Percentiles rank a stretch among this genome's conserved stretches.
phyloP scores from a whole-genome alignment of 2,888 invertebrate species.

The Mylabris sibirica region DNA sequence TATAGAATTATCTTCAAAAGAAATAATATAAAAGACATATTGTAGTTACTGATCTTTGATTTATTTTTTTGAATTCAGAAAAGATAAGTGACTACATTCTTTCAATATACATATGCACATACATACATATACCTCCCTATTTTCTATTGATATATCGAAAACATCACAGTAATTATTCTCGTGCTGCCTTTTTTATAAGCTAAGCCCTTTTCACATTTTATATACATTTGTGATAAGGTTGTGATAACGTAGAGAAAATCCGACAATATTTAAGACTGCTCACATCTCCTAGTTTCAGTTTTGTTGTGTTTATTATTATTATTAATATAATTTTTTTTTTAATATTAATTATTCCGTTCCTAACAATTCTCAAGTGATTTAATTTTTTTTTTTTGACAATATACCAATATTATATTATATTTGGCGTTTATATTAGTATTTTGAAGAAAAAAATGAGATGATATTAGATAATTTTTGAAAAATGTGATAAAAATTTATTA shows the following conservation, averaged over 20 bases:
- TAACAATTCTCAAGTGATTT: slow-evolving; percentile 20
- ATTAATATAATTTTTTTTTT: slow-evolving; percentile 4
- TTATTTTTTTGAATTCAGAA: not conserved
- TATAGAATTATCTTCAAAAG: slow-evolving; percentile 9
- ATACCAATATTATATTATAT: not conserved
- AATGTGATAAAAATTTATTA: slow-evolving; percentile 33
- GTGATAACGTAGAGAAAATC: slow-evolving; percentile 33
- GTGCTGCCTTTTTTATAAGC: slow-evolving; percentile 28
- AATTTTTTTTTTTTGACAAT: slow-evolving; percentile 1
- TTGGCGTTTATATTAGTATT: slow-evolving; percentile 11
- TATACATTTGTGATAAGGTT: slow-evolving; percentile 24
- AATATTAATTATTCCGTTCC: slow-evolving; percentile 26
- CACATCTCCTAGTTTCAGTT: slow-evolving; percentile 13
- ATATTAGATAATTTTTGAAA: slow-evolving; percentile 23
- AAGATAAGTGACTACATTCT: not conserved
- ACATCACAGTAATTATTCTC: slow-evolving; percentile 10
- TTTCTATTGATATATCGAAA: slow-evolving; percentile 2
- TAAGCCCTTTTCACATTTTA: slow-evolving; percentile 20
- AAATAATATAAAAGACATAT: slow-evolving; percentile 14
- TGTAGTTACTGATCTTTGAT: slow-evolving; percentile 7
- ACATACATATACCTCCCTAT: slow-evolving; percentile 9
- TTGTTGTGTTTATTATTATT: slow-evolving; percentile 12
- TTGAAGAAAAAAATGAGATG: not conserved
- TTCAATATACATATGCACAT: not conserved
- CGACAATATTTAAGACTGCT: slow-evolving; percentile 37